Evolutionary conservation across 2,113 vertebrate genomes (phyloP), one percentile per base, ranked within the genome.

Genomic region (Orthochromis malagaraziensis): DNA sequence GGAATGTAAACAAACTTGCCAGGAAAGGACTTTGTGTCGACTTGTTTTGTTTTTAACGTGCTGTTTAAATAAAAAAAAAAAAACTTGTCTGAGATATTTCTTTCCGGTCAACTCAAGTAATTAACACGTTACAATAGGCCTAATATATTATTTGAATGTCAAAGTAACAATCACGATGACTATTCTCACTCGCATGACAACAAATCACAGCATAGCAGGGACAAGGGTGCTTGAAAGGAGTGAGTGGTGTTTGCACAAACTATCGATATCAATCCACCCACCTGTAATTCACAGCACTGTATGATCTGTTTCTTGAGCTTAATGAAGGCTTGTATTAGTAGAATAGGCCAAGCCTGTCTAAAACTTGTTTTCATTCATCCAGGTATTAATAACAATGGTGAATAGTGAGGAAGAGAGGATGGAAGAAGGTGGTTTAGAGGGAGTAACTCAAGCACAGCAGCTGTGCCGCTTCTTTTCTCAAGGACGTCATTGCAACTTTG

Each of bases 391-490:
- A 80, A 53, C 26, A 35, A 95, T 94, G 93, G 93, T 89, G 81
- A 54, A 82, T 6, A 51, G 4, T 38, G 88, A 57, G 3, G 87
- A 38, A 60, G 89, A 89, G 45, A 77, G 51, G 6, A n/a, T n/a
- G 16, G 26, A 79, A 21, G 85, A 29, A 5, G n/a, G 16, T 29
- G 79, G 87, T 17, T 51, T 86, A 16, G 79, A 84, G 65, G 57
- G 42, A 2, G 29, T 57, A 21, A 29, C 57, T 10, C 87, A 19
- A 2, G 70, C 89, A 10, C 94, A 92, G 26, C 95, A n/a, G 19
- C 21, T 93, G 19, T 97, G 97, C 70, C 96, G 96, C 45, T 97
- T 96, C 87, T 97, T 93, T 85, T 96, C 96, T 60, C 96, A 96
- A 87, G 97, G 97, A 55, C 93, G 91, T 81, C 91, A 87, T 83